phyloP scores from a whole-genome alignment of 2,113 vertebrate genomes.

The Notarius quadriscutis region DNA sequence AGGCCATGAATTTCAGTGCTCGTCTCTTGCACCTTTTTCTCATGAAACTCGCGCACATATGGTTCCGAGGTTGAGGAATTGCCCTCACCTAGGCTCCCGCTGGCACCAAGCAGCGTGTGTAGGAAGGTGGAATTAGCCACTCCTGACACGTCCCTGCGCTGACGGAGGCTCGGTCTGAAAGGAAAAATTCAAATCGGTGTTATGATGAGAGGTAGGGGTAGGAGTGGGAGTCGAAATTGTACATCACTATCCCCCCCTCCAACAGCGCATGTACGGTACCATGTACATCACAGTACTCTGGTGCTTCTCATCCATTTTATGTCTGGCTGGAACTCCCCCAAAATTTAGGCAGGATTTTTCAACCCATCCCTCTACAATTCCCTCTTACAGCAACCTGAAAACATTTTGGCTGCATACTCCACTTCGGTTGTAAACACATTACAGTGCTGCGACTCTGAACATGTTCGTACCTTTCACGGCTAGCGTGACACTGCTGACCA shows the following conservation, averaged over 20 bases:
- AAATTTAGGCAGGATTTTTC: not conserved
- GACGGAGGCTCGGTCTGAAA: conserved; percentile 79
- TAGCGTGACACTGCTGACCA: too few species aligned
- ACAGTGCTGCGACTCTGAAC: not conserved
- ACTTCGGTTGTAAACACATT: conserved; percentile 10
- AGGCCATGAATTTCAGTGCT: conserved; percentile 85
- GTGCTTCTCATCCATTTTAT: not conserved
- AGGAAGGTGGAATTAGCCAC: conserved; percentile 78
- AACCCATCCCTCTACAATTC: not conserved
- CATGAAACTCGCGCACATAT: conserved; percentile 79
- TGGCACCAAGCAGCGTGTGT: conserved; percentile 54
- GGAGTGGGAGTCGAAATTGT: not conserved
- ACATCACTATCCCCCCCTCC: accelerated
- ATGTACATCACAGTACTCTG: not conserved
- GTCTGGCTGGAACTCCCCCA: not conserved
- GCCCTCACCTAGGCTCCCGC: conserved; percentile 67
- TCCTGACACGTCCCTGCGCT: conserved; percentile 83
- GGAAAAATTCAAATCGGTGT: not conserved
- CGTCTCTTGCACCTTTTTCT: conserved; percentile 82
- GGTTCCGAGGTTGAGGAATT: conserved; percentile 72
- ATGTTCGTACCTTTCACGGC: not conserved
- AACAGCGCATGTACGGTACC: not conserved
- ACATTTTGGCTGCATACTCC: not conserved
- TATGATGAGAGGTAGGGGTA: not conserved
- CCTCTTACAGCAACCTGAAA: not conserved